Conservation (phyloP, 2,888 invertebrate genomes). For the Sesia apiformis region DNA sequence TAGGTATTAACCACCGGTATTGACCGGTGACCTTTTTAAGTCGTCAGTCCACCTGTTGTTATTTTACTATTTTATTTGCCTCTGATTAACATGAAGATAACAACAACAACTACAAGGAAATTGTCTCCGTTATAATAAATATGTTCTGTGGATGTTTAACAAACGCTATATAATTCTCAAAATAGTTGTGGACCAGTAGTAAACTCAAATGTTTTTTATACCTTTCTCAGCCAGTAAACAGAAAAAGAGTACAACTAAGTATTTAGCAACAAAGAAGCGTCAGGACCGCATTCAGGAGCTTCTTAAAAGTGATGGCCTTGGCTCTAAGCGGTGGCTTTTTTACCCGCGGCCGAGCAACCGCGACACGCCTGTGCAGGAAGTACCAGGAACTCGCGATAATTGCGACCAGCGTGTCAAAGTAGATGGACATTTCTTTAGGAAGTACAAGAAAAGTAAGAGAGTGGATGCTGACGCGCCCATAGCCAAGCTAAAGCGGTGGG, state of each 20-base stretch:
- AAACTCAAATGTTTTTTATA: neutral
- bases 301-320: slow-evolving; percentile 55
- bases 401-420: slow-evolving; percentile 56
- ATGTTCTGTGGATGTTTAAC: no score
- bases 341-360: slow-evolving; percentile 35
- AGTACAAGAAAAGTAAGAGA: slow-evolving; percentile 48
- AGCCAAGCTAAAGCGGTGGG: slow-evolving; percentile 60
- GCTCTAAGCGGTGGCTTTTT: slow-evolving; percentile 58
- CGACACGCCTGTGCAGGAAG: slow-evolving; percentile 11
- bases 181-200: no score
- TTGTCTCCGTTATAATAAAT: no score
- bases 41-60: no score
- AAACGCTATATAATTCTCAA: no score
- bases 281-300: slow-evolving; percentile 54
- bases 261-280: slow-evolving; percentile 50
- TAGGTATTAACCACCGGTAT: no score
- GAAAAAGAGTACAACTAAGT: slow-evolving; percentile 48
- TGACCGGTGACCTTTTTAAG: no score
- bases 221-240: slow-evolving; percentile 40
- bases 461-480: slow-evolving; percentile 51
- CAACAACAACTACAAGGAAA: no score
- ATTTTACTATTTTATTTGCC: no score
- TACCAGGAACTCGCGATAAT: slow-evolving; percentile 24
- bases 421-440: slow-evolving; percentile 55
- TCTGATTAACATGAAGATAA: no score